Conservation (phyloP, 2,113 vertebrate species). For the Sapajus apella region DNA sequence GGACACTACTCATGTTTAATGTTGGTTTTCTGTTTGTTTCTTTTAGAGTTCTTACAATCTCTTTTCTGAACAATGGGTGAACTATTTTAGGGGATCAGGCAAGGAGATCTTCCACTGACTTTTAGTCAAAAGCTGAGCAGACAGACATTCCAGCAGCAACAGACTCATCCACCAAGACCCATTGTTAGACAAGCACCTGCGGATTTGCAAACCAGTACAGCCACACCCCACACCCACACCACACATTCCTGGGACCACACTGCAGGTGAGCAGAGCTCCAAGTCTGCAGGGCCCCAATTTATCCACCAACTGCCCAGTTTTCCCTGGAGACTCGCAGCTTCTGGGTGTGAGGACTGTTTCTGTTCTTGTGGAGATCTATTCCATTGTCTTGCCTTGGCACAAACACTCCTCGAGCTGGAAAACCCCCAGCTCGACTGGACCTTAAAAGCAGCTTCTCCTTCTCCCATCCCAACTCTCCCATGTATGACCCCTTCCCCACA, state of each 20-base stretch:
- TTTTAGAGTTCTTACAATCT: background rate
- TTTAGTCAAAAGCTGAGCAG: background rate
- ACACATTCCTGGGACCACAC: fast-evolving
- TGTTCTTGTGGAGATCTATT: background rate
- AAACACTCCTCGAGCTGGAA: background rate
- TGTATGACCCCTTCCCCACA: background rate
- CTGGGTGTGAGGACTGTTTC: background rate
- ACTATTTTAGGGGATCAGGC: background rate
- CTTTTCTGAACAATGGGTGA: background rate
- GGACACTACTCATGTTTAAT: background rate
- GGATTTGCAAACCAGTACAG: too few species aligned
- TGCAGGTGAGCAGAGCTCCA: fast-evolving
- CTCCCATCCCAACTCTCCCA: background rate
- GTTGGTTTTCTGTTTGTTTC: conserved; percentile 32
- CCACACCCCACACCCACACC: fast-evolving
- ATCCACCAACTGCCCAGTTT: background rate
- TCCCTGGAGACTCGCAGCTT: background rate
- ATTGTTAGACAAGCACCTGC: fast-evolving
- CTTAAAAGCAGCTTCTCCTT: background rate
- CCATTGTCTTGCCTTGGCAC: background rate
- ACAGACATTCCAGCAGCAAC: background rate
- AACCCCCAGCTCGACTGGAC: background rate
- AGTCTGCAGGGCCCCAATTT: fast-evolving
- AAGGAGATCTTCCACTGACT: background rate
- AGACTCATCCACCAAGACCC: background rate